Percentiles rank a stretch among this genome's conserved stretches.
These are phyloP conservation scores for Apeltes quadracus DNA, from an alignment of 2,113 vertebrate species.

Conservation along the genomic window DNA sequence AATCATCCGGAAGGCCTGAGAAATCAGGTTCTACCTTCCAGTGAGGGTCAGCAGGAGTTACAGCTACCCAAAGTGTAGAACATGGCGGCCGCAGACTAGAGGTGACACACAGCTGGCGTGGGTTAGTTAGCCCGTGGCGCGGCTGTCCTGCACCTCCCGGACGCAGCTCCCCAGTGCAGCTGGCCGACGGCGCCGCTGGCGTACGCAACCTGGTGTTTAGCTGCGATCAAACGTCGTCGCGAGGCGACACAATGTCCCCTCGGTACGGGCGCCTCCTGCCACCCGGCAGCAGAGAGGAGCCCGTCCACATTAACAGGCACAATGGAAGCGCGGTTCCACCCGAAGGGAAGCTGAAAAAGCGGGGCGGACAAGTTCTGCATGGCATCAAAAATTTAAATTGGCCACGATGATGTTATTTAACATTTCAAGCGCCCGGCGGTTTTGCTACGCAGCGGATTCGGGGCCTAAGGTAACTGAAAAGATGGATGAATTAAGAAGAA, in stretches of 20 bases:
- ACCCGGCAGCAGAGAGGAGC: slow-evolving; percentile 60
- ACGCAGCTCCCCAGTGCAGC: background rate
- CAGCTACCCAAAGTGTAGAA: slow-evolving; percentile 14
- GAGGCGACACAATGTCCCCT: slow-evolving; percentile 38
- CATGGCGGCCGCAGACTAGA: slow-evolving; percentile 31
- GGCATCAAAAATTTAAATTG: slow-evolving; percentile 53
- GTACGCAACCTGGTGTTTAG: slow-evolving; percentile 37
- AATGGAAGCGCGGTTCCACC: slow-evolving; percentile 58
- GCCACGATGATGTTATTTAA: slow-evolving; percentile 29
- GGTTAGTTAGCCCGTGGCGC: background rate
- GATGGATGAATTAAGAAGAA: background rate
- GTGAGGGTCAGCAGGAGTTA: slow-evolving; percentile 36
- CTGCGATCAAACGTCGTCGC: slow-evolving; percentile 14
- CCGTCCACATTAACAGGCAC: slow-evolving; percentile 58
- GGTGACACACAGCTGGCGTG: slow-evolving; percentile 28
- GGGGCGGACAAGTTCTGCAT: slow-evolving; percentile 32
- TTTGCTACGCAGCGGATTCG: slow-evolving; percentile 1
- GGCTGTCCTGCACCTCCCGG: background rate
- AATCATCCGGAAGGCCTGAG: slow-evolving; percentile 7
- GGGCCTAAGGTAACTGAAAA: background rate
- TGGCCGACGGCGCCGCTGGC: background rate
- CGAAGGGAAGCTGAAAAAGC: slow-evolving; percentile 20
- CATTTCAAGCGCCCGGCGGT: slow-evolving; percentile 22
- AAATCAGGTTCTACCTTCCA: slow-evolving; percentile 19
- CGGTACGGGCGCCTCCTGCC: slow-evolving; percentile 59